Conservation (phyloP, 2,888 invertebrate species). For the Nebria brevicollis region DNA sequence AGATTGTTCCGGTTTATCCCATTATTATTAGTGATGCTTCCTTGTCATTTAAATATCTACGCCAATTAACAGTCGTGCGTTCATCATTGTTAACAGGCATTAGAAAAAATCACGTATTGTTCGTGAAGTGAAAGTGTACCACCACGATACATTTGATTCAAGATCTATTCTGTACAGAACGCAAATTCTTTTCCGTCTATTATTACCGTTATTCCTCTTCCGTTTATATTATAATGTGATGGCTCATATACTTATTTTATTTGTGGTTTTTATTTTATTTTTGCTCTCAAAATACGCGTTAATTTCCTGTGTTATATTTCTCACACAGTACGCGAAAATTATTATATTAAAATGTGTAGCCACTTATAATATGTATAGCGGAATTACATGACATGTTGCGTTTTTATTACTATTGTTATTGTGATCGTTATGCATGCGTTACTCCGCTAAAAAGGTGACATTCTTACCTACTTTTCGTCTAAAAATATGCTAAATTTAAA, state of each 20-base stretch:
- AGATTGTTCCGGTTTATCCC: not conserved
- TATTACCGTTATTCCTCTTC: not conserved
- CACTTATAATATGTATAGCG: not conserved
- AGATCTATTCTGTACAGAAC: not conserved
- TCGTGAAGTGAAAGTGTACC: not conserved
- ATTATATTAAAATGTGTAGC: not conserved
- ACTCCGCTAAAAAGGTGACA: not conserved
- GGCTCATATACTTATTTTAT: not conserved
- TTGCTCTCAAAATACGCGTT: not conserved
- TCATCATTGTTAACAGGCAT: not conserved
- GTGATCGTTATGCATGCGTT: not conserved
- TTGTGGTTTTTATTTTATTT: not conserved
- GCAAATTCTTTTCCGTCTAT: not conserved
- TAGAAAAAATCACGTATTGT: not conserved
- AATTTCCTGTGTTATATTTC: not conserved
- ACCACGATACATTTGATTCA: not conserved
- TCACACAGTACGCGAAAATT: not conserved
- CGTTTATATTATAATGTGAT: not conserved
- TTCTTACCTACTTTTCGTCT: not conserved
- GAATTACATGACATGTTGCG: not conserved
- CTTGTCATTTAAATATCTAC: not conserved
- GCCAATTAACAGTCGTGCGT: not conserved
- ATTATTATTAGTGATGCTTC: not conserved
- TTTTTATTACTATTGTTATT: not conserved
- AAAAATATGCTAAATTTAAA: not conserved